These are phyloP conservation scores for Sarcoramphus papa DNA, from an alignment of 2,797 vertebrate genomes.

Conservation along the genomic window DNA sequence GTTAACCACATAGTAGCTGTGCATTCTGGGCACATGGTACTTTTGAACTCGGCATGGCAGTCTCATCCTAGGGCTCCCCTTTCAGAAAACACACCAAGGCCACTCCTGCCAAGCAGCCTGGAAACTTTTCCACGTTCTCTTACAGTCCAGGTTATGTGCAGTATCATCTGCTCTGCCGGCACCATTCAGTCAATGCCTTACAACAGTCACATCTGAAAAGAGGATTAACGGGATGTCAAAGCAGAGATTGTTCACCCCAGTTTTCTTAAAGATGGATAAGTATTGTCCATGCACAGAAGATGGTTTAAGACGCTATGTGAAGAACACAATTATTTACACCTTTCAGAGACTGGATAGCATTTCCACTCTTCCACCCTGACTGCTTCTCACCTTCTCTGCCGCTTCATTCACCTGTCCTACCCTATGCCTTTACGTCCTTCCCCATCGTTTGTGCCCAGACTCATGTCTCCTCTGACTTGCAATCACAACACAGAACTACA, in stretches of 20 bases:
- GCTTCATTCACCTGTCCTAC: neutral
- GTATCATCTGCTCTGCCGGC: neutral
- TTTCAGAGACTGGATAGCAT: neutral
- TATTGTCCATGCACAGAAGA: neutral
- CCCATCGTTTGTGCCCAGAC: neutral
- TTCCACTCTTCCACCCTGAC: neutral
- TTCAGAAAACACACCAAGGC: neutral
- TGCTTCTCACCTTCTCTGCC: neutral
- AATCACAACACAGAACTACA: neutral
- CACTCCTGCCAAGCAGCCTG: neutral
- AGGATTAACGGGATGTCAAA: neutral
- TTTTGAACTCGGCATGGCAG: neutral
- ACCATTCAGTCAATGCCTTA: neutral
- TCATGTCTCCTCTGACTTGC: neutral
- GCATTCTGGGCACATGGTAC: neutral
- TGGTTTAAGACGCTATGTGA: neutral
- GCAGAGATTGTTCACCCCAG: neutral
- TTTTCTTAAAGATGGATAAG: neutral
- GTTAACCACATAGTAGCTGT: slow-evolving; percentile 2
- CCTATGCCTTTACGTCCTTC: neutral
- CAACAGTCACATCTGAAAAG: neutral
- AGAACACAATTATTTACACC: neutral
- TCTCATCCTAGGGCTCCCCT: neutral
- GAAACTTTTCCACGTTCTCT: neutral
- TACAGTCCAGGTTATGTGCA: neutral